Conservation (phyloP, 2,888 invertebrate genomes). For the Polietes domitor region DNA sequence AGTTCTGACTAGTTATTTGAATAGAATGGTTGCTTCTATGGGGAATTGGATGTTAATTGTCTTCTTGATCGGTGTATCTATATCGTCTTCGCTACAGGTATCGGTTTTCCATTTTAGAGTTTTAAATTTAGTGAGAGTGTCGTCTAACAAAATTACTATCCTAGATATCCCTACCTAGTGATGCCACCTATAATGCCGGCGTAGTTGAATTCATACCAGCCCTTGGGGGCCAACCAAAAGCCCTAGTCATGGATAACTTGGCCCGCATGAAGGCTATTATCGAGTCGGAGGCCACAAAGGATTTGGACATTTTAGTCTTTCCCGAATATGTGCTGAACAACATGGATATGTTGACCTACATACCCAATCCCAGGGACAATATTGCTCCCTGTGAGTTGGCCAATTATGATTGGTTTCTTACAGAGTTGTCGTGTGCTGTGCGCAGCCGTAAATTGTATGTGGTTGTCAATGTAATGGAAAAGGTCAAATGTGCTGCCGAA, state of each 20-base stretch:
- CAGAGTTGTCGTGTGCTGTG: constrained; percentile 83
- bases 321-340: constrained; percentile 84
- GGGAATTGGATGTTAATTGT: not conserved
- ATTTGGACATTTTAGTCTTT: constrained; percentile 88
- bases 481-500: constrained; percentile 73
- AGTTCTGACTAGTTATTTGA: not conserved
- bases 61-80: not conserved
- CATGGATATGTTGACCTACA: constrained; percentile 74
- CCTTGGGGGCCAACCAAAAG: constrained; percentile 68
- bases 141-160: not conserved
- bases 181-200: constrained; percentile 83
- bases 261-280: constrained; percentile 72
- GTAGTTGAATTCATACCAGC: constrained; percentile 84
- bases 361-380: constrained; percentile 74
- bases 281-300: constrained; percentile 69
- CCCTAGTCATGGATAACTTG: constrained; percentile 67
- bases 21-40: constrained; percentile 18
- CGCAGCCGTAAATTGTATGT: constrained; percentile 82
- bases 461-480: constrained; percentile 83
- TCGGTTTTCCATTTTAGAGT: not conserved
- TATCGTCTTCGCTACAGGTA: constrained; percentile 49
- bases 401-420: constrained; percentile 71
- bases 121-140: not conserved
- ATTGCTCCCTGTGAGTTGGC: constrained; percentile 75
- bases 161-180: constrained; percentile 80